Evolutionary conservation across 2,113 vertebrate genomes (phyloP), one percentile per base, ranked within the genome.

Genomic region (Actenoides lindsayi): DNA sequence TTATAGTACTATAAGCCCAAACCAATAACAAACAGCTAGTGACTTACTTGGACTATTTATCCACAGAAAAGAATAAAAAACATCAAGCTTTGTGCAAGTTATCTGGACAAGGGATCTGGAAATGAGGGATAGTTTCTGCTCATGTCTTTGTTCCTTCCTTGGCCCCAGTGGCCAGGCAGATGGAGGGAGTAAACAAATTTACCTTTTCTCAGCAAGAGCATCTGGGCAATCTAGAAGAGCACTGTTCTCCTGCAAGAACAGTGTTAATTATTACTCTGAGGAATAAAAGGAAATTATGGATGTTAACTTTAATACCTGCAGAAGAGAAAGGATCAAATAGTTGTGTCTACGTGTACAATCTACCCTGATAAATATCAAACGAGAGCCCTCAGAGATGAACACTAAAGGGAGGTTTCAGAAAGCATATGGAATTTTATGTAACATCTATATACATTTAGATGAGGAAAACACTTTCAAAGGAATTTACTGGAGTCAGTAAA

Each of bases 291-390:
- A 91, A 86, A 83, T 79, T 30, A 57, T 16, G 5, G 31, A 16
- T 73, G 11, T 21, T 76, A 11, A 30, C 21, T 59, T 75, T 41
- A 8, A 35, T 70, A 37, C 6, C 30, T 78, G 7, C 69, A 53
- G n/a, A 90, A 83, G 44, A 39, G 12, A 67, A n/a, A 48, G 13
- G 11, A 44, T 48, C 19, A 70, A 15, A 42, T 51, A 10, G 17
- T 50, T 51, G 4, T 63, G 23, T 31, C 31, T 44, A 17, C 0
- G 0, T 10, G 11, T 11, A 3, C 33, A 60, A 9, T 42, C n/a
- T 35, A 60, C 4, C 18, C n/a, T 82, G 13, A 79, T 8, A 63
- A 91, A 41, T 71, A 33, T 28, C 30, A 60, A 30, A 71, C 1
- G 3, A 68, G 65, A 82, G 0, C 4, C 21, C 20, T 68, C 16